These are phyloP conservation scores for Teleogryllus occipitalis DNA, from an alignment of 1,140 invertebrate genomes.

Conservation along the genomic window DNA sequence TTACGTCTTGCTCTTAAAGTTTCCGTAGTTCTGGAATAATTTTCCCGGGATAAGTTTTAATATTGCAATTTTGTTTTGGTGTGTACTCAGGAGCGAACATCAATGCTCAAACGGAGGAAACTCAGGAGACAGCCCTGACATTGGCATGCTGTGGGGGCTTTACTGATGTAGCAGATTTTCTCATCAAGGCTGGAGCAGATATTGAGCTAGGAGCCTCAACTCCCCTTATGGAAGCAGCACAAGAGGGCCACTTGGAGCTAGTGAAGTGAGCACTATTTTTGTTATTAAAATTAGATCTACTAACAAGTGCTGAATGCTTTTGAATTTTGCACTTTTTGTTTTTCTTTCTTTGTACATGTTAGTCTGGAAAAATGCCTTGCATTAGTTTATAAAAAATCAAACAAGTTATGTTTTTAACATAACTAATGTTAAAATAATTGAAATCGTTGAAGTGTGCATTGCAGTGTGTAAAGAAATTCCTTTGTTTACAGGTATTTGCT, in stretches of 20 bases:
- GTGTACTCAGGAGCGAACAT: constrained; percentile 72
- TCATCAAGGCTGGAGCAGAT: constrained; percentile 92
- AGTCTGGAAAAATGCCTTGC: too few species aligned
- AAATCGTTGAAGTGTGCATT: background rate
- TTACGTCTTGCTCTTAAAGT: background rate
- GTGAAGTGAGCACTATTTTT: constrained; percentile 49
- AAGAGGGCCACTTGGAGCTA: constrained; percentile 92
- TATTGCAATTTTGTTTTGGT: background rate
- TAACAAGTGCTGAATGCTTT: background rate
- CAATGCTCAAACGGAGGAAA: constrained; percentile 97
- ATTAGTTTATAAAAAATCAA: too few species aligned
- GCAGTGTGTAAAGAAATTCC: background rate
- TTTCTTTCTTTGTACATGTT: too few species aligned
- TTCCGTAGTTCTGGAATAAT: background rate
- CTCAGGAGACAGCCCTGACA: constrained; percentile 94
- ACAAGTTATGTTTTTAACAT: too few species aligned
- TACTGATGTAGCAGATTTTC: constrained; percentile 92
- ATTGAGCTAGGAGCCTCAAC: constrained; percentile 93
- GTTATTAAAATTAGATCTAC: background rate
- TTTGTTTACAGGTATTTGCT: constrained; percentile 54
- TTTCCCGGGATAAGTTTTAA: background rate
- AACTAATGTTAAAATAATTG: too few species aligned
- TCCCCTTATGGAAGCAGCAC: constrained; percentile 95
- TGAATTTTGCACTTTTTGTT: background rate
- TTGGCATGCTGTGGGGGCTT: constrained; percentile 96